Evolutionary conservation across 2,113 vertebrate species (phyloP), one percentile per base, ranked within the genome.

Genomic region (Hemichromis elongatus): DNA sequence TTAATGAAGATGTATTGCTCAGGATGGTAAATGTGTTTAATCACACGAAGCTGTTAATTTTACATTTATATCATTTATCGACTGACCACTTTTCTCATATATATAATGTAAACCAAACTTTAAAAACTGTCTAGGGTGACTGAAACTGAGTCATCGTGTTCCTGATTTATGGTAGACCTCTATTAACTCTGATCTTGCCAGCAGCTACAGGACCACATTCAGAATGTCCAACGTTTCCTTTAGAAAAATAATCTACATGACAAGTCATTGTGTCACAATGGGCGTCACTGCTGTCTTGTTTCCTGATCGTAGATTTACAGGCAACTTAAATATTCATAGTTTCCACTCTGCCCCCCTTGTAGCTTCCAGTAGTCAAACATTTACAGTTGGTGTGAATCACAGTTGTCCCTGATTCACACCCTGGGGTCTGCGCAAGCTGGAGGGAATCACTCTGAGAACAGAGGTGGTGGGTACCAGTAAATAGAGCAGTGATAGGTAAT

Each of bases 211-310:
- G 26, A 30, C 26, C 24, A 75, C 16, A 75, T 50, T 52, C 96
- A 95, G 84, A 95, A 94, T 80, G 94, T 86, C 33, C 93, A 95
- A 4, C 93, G 73, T 70, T 96, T 95, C 86, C 95, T 96, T 70
- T 86, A 77, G 57, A 96, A 68, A 61, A 96, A 95, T 56, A 97
- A 87, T 75, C 66, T 96, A 94, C 96, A 96, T 1, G 96, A 97
- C 50, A 88, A 54, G 12, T 93, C 68, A 0, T 95, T 97, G 11
- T 95, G 92, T 19, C 97, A 96, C 0, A 95, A 95, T 73, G 82
- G 83, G 53, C 94, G 0, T 91, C 91, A n/a, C 85, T 83, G 7
- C 90, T 82, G 2, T 82, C 94, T 80, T 90, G 55, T 85, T 79
- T 93, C 79, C 84, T 80, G 88, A 26, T 6, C 19, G 77, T 42